Percentiles rank a stretch among this genome's conserved stretches.
These are phyloP conservation scores for Phoxinus phoxinus DNA, from an alignment of 2,113 vertebrate genomes.

Conservation along the genomic window DNA sequence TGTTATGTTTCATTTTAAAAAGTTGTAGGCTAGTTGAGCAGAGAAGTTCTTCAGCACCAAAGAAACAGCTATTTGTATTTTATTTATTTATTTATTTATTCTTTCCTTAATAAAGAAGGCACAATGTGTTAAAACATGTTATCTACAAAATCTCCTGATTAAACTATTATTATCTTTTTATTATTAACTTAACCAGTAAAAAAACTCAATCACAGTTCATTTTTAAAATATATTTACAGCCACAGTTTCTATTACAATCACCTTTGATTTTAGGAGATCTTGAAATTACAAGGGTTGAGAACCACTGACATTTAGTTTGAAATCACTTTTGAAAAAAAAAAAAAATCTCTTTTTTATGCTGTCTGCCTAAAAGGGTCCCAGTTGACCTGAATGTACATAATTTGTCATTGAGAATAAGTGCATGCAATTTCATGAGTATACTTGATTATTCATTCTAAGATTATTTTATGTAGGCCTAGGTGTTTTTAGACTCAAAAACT, in stretches of 20 bases:
- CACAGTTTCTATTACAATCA: background rate
- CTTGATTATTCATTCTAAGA: background rate
- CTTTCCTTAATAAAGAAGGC: background rate
- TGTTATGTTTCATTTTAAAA: background rate
- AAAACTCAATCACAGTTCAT: background rate
- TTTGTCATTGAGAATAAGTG: background rate
- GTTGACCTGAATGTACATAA: background rate
- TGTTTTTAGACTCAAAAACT: background rate
- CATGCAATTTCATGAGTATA: background rate
- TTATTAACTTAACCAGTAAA: no score
- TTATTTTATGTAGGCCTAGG: background rate
- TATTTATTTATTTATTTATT: no score
- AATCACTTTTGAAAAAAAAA: background rate
- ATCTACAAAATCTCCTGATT: no score
- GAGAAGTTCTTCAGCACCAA: background rate
- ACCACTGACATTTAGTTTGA: background rate
- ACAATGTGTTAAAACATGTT: background rate
- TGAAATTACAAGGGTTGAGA: background rate
- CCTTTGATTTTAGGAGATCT: background rate
- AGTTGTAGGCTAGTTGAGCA: background rate
- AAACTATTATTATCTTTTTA: no score
- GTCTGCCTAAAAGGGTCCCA: background rate
- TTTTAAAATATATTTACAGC: background rate
- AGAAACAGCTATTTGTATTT: background rate
- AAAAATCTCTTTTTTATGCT: background rate